These are phyloP conservation scores for Pteromalus puparum DNA, from an alignment of 1,140 invertebrate species.

Conservation along the genomic window DNA sequence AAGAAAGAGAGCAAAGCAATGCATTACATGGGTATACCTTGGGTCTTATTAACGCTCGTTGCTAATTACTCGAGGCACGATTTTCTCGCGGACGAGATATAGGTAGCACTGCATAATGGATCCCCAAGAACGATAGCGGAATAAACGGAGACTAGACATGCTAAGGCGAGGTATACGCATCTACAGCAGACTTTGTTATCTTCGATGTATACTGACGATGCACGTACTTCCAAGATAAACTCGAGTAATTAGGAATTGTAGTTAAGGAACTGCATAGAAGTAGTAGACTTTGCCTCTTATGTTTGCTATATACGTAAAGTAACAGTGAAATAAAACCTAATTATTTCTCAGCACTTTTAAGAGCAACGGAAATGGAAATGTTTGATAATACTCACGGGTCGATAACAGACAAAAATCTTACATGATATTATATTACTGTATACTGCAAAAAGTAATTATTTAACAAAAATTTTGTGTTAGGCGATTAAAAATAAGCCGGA, in stretches of 20 bases:
- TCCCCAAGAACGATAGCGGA: neutral
- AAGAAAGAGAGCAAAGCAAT: too few relatives aligned
- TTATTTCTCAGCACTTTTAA: neutral
- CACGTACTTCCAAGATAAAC: neutral
- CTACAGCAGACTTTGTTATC: neutral
- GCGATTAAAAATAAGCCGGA: too few relatives aligned
- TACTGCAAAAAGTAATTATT: too few relatives aligned
- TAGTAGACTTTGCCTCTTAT: neutral
- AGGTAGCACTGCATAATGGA: neutral
- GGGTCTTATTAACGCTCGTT: neutral
- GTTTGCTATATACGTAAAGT: neutral
- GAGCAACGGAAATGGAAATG: too few relatives aligned
- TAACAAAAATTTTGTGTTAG: too few relatives aligned
- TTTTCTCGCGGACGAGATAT: neutral
- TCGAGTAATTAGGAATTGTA: neutral
- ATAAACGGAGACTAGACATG: constrained; percentile 3
- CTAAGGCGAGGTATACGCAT: neutral
- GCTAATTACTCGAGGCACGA: neutral
- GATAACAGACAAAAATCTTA: too few relatives aligned
- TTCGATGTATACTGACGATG: neutral
- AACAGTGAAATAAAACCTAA: neutral
- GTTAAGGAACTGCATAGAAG: neutral
- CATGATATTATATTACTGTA: too few relatives aligned
- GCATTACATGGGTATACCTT: too few relatives aligned
- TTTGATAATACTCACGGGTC: too few relatives aligned